Conservation (phyloP, 2,797 vertebrate species). For the Dipus sagitta region DNA sequence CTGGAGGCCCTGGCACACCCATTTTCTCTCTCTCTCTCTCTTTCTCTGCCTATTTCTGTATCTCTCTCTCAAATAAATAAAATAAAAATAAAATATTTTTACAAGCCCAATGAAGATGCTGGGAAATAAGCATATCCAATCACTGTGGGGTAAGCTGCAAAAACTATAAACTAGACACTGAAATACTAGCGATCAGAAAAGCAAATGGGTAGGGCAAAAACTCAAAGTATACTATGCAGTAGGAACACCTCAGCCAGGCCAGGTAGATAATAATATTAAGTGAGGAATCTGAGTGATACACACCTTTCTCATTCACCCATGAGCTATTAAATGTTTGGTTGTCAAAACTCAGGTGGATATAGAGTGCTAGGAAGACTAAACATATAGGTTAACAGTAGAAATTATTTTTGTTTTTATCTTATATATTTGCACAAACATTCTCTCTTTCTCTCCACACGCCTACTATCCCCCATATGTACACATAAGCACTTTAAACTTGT, state of each 20-base stretch:
- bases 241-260: neutral
- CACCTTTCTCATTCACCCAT: neutral
- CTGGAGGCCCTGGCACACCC: no score
- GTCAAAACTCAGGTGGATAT: neutral
- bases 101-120: neutral
- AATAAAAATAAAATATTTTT: no score
- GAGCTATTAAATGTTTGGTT: neutral
- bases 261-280: neutral
- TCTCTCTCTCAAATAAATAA: no score
- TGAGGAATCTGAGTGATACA: neutral
- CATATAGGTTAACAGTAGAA: neutral
- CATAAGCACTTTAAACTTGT: neutral
- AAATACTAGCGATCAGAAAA: conserved; percentile 61
- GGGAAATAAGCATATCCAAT: conserved; percentile 30
- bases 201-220: conserved; percentile 14
- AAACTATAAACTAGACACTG: conserved; percentile 53
- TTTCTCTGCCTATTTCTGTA: no score
- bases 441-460: neutral
- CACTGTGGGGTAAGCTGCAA: conserved; percentile 13
- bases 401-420: neutral
- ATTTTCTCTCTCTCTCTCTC: no score
- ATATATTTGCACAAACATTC: neutral
- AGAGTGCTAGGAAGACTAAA: conserved; percentile 42
- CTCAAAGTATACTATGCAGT: neutral
- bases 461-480: neutral